Evolutionary conservation across 2,797 vertebrate genomes (phyloP).

Genomic region (Coregonus suidteri): DNA sequence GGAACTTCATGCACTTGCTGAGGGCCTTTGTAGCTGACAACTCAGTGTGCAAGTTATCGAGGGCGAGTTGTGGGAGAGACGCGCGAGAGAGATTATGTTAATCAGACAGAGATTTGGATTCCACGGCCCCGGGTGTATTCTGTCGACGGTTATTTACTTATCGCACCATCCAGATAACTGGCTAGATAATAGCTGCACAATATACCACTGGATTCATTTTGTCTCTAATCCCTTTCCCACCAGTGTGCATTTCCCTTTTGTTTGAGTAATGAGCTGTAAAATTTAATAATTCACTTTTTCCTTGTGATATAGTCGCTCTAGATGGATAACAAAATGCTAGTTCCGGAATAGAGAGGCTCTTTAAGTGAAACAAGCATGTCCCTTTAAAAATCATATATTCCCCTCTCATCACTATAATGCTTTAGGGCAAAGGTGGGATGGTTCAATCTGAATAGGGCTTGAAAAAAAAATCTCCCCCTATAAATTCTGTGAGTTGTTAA

Average conservation of each 20-base stretch:
- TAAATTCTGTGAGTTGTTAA: no score
- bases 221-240: not conserved
- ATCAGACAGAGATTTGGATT: slow-evolving; percentile 26
- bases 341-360: not conserved
- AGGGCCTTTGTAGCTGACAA: not conserved
- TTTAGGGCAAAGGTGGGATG: not conserved
- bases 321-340: not conserved
- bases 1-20: not conserved
- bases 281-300: slow-evolving; percentile 54
- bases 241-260: slow-evolving; percentile 43
- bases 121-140: slow-evolving; percentile 31
- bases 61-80: slow-evolving; percentile 2
- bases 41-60: not conserved
- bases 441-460: not conserved
- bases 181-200: slow-evolving; percentile 50
- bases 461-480: not conserved
- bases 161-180: slow-evolving; percentile 55
- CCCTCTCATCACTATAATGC: not conserved
- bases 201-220: slow-evolving; percentile 16
- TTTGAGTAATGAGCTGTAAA: slow-evolving; percentile 61
- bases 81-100: slow-evolving; percentile 46
- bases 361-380: not conserved
- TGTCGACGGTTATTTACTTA: slow-evolving; percentile 58
- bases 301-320: not conserved
- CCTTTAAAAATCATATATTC: not conserved